Base-by-base conservation (phyloP, 2,888 invertebrate species). In the Geotrupes spiniger region DNA sequence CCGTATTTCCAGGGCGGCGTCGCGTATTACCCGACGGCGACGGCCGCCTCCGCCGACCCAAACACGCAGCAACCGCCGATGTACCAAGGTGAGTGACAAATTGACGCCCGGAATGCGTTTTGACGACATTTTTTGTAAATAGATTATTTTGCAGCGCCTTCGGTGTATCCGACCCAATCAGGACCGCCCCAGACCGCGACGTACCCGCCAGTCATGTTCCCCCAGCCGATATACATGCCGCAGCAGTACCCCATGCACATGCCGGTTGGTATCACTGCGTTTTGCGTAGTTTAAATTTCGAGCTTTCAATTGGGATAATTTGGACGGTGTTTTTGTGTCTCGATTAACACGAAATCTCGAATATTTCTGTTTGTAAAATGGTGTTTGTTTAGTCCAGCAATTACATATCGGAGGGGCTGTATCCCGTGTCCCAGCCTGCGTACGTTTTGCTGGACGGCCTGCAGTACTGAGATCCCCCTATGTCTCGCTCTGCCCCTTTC, bases 391-490 rank as follows among this genome's bases (percentile, higher is more conserved):
- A 73, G 73, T 73, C 73, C 69, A 72, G 71, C 70, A 73, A 72
- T 68, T 73, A 72, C 70, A 69, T 72, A 66, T 70, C 72, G 67
- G 71, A 72, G 70, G 77, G 77, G 70, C 76, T 78, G 73, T 78
- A 77, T 70, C 78, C 77, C 64, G 76, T 77, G 66, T 75, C 77
- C 73, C 77, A 76, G 74, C 77, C 77, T 69, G 76, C 78, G 73
- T 78, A 78, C 74, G 76, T 79, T 69, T 76, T 79, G 76, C 77
- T 78, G 76, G 78, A 78, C 76, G 77, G 77, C 71, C 77, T 79
- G 75, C 78, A 79, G 75, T 79, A 78, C 77, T 79, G 78, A 79
- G 77, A 76, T 74, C 76, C 62, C 64, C 65, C 64, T 60, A 61
- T 64, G 57, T 60, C 64, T 59, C 63, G 56, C 49, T 60, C 60